Percentiles rank a stretch among this genome's conserved stretches.
phyloP scores from a whole-genome alignment of 1,140 invertebrate species.

The Triops longicaudatus region DNA sequence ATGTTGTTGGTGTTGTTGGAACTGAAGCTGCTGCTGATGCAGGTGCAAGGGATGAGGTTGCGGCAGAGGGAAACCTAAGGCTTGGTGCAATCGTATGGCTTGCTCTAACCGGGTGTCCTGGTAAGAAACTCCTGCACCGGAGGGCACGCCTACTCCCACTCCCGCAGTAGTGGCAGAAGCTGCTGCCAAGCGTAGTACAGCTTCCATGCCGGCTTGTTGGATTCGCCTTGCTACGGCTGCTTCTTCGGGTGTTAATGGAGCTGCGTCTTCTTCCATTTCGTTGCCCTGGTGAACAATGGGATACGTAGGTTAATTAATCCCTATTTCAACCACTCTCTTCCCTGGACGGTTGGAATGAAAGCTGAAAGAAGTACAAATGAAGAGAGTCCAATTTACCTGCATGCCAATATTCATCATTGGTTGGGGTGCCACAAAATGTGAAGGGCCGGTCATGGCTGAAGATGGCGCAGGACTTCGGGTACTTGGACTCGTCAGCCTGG shows the following conservation, averaged over 20 bases:
- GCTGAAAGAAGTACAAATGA: background rate
- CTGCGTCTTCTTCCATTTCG: conserved; percentile 27
- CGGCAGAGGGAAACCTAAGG: conserved; percentile 52
- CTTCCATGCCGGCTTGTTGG: conserved; percentile 61
- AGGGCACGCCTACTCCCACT: conserved; percentile 31
- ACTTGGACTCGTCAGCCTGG: background rate
- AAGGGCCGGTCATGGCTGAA: conserved; percentile 1
- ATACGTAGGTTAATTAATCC: background rate
- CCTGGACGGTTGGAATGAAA: background rate
- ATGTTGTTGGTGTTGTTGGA: conserved; percentile 24
- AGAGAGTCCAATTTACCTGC: background rate
- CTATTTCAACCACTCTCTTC: background rate
- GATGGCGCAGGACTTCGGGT: background rate
- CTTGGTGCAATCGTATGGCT: conserved; percentile 62
- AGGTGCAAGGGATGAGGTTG: conserved; percentile 41
- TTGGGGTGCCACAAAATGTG: background rate
- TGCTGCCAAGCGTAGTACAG: conserved; percentile 67
- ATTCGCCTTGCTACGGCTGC: conserved; percentile 29
- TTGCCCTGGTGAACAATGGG: background rate
- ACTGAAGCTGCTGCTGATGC: conserved; percentile 27
- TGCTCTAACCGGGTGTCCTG: conserved; percentile 54
- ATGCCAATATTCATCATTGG: conserved; percentile 12
- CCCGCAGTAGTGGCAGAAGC: conserved; percentile 72
- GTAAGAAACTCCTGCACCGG: conserved; percentile 30
- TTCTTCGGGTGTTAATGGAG: conserved; percentile 25